Evolutionary conservation across 1,140 invertebrate species (phyloP).

Genomic region (Drosophila funebris): DNA sequence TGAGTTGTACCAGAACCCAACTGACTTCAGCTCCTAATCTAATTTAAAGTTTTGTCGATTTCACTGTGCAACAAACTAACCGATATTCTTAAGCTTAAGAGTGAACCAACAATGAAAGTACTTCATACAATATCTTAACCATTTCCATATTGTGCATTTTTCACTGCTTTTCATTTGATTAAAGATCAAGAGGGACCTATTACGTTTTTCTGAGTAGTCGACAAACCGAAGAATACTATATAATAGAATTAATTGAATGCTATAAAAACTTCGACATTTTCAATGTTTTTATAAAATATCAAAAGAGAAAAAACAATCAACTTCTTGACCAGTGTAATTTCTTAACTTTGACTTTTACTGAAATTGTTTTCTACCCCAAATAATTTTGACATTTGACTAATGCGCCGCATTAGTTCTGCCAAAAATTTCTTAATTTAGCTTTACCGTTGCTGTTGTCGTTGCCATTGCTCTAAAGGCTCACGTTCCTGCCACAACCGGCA

Average conservation of each 20-base stretch:
- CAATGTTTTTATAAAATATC: neutral
- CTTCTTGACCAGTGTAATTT: slow-evolving; percentile 28
- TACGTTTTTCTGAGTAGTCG: too few species aligned
- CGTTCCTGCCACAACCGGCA: slow-evolving; percentile 6
- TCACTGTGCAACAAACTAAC: slow-evolving; percentile 3
- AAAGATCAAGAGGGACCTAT: too few species aligned
- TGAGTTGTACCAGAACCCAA: neutral
- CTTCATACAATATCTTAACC: too few species aligned
- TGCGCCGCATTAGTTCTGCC: slow-evolving; percentile 73
- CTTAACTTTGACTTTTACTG: slow-evolving; percentile 29
- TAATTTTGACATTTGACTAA: slow-evolving; percentile 79
- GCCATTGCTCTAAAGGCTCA: slow-evolving; percentile 31
- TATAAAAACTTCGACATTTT: too few species aligned
- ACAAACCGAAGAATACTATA: too few species aligned
- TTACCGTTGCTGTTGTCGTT: slow-evolving; percentile 46
- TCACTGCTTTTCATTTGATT: too few species aligned
- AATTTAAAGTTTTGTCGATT: slow-evolving; percentile 25
- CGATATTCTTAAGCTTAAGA: neutral
- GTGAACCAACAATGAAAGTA: neutral
- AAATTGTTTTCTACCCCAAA: slow-evolving; percentile 63
- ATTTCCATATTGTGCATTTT: neutral
- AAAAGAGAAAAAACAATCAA: neutral
- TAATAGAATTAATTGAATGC: too few species aligned
- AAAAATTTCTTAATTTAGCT: slow-evolving; percentile 78
- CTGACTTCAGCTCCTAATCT: neutral